Conservation (phyloP, 1,140 invertebrate genomes). For the Arion vulgaris region DNA sequence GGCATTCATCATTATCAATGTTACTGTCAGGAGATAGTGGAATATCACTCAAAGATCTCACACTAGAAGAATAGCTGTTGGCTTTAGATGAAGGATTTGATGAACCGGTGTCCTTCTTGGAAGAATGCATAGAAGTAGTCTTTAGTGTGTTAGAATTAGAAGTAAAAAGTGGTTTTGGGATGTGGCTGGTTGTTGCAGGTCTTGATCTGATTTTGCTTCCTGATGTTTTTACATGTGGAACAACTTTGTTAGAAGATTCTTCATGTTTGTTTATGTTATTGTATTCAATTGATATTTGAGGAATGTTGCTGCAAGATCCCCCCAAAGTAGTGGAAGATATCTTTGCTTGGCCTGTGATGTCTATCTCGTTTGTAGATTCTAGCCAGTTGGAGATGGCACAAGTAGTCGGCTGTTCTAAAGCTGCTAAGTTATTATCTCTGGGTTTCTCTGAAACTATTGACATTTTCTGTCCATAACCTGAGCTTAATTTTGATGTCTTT, state of each 20-base stretch:
- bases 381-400: conserved; percentile 31
- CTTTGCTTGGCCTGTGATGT: conserved; percentile 21
- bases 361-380: conserved; percentile 14
- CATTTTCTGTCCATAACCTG: neutral
- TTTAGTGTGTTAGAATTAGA: conserved; percentile 46
- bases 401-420: conserved; percentile 14
- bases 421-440: neutral
- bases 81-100: neutral
- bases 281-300: neutral
- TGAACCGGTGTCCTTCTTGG: neutral
- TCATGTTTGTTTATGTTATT: conserved; percentile 13
- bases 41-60: conserved; percentile 7
- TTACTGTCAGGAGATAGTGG: conserved; percentile 41
- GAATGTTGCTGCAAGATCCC: neutral
- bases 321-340: conserved; percentile 29
- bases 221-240: neutral
- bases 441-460: neutral
- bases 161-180: conserved; percentile 41
- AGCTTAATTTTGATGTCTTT: conserved; percentile 32
- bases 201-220: conserved; percentile 5
- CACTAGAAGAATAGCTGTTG: conserved; percentile 18
- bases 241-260: neutral
- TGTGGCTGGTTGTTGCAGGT: conserved; percentile 32
- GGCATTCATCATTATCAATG: conserved; percentile 25
- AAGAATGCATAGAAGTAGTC: neutral